Base-by-base conservation (phyloP, 1,140 invertebrate genomes). In the Copidosoma floridanum region DNA sequence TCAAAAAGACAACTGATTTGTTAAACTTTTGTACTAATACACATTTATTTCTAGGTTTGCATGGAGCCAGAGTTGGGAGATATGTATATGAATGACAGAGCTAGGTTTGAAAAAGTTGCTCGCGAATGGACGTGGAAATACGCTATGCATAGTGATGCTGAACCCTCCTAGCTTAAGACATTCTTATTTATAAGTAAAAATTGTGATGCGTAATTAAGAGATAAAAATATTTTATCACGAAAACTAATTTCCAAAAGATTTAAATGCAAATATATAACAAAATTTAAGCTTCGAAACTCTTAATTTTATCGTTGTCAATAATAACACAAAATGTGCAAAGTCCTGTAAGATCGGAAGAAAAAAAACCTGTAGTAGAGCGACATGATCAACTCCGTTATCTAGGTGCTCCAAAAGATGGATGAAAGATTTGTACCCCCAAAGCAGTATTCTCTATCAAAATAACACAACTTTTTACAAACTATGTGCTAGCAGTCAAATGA, bases 41-140 rank as follows among this genome's bases (percentile, higher is more conserved):
- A 26, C 44, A 43, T 43, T 41, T 41, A 18, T 41, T 65, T 71
- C 14, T 68, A 90, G 83, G 87, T 93, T 3, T 94, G 92, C 72
- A 97, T 97, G 95, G 94, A 97, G 72, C 92, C 93, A 18, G 85
- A 87, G 58, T 79, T 95, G 35, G 93, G 92, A 3, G 82, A 86
- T 57, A 84, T 96, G 75, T 96, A 95, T 72, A 82, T 85, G 41
- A 85, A 86, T 35, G 86, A 96, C 69, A 83, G 87, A 16, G 75
- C 83, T 43, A 84, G 84, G 27, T 97, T 95, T 75, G 92, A 96
- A 68, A 82, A 86, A 65, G 85, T 93, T 35, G 94, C 94, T 4
- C 83, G 90, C 27, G 81, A 86, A 3, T 97, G 94, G 93, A 96
- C 95, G 0, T 93, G 91, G 89, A 89, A 89, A 68, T 95, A 93